Percentiles rank a stretch among this genome's conserved stretches.
These are phyloP conservation scores for pig (Sus scrofa) DNA, from an alignment of 2,113 vertebrate species.

Conservation along the genomic window DNA sequence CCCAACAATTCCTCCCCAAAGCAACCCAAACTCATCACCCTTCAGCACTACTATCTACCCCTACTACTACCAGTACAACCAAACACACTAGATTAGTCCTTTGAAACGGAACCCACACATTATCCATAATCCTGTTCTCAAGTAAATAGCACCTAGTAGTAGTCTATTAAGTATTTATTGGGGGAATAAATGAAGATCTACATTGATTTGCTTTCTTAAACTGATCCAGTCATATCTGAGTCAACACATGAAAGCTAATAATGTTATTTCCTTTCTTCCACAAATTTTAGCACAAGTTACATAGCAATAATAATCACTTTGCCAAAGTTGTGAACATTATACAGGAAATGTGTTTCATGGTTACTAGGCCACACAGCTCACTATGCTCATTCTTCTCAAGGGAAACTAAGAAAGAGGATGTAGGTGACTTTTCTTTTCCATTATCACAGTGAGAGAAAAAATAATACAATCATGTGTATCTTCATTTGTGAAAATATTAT, in stretches of 20 bases:
- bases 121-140: not conserved
- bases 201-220: not conserved
- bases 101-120: not conserved
- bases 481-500: not conserved
- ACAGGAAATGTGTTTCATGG: constrained; percentile 40
- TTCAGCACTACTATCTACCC: not conserved
- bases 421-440: constrained; percentile 35
- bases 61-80: not conserved
- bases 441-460: not conserved
- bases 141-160: not conserved
- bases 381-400: constrained; percentile 56
- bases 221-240: not conserved
- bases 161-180: not conserved
- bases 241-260: constrained; percentile 30
- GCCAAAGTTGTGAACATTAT: not conserved
- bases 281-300: not conserved
- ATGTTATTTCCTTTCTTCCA: constrained; percentile 46
- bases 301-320: constrained; percentile 46
- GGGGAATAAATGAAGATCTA: constrained; percentile 35
- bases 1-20: not conserved
- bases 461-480: not conserved
- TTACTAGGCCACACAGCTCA: not conserved
- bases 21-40: not conserved
- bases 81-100: not conserved
- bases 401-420: constrained; percentile 41